Evolutionary conservation across 2,797 vertebrate genomes (phyloP), one percentile per base, ranked within the genome.

Genomic region (Alosa sapidissima): DNA sequence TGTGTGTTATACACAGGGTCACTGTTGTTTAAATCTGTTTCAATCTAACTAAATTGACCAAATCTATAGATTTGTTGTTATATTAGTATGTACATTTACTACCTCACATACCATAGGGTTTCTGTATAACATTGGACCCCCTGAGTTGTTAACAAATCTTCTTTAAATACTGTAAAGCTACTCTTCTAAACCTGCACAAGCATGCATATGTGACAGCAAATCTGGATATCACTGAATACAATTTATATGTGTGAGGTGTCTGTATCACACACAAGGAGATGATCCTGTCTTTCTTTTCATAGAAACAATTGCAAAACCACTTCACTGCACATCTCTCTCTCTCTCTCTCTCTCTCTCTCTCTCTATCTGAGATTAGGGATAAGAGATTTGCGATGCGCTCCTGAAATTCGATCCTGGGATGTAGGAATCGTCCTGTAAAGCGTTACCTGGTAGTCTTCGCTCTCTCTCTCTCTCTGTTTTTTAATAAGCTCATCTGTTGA

Each of bases 401-500:
- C 58, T 33, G 28, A 68, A 33, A 68, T 68, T 36, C 11, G 3
- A 68, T 68, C 62, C 24, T 4, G 3, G 33, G 68, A 75, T 75
- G 68, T 45, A 41, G 33, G 41, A 21, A 21, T 16, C 19, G 41
- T 47, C 41, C 16, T 78, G 36, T 47, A 78, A 78, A 78, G 72
- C 41, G 41, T 47, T 78, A 47, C 72, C 72, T 82, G 49, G 54
- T 81, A 13, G 33, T 82, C 48, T 48, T 28, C 60, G 1, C 41
- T 41, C 41, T 41, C 41, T 41, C 41, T 41, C 41, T 41, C 41
- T 41, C 41, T 41, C 41, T 41, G 41, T 41, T 58, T 84, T 81
- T 51, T 72, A 78, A 47, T 14, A 19, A 82, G 83, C 36, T 75
- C 41, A 84, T 84, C 33, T 82, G 49, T 86, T 81, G 60, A 60